Conservation (phyloP, 2,888 invertebrate genomes). For the Cynaeus angustus region DNA sequence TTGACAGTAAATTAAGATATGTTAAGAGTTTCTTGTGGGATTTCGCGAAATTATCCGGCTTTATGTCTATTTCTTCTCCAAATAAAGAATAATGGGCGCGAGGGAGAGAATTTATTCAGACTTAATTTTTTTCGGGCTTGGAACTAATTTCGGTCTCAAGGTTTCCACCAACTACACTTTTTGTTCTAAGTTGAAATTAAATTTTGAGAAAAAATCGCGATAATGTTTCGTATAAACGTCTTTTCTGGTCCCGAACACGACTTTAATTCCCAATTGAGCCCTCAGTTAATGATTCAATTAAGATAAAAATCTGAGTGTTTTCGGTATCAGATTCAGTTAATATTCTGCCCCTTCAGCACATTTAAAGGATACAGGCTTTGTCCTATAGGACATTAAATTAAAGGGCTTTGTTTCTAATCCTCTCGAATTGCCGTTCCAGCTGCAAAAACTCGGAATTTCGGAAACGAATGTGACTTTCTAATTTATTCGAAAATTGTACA, state of each 20-base stretch:
- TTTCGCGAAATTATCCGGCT: constrained; percentile 28
- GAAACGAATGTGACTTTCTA: background rate
- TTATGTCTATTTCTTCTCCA: constrained; percentile 22
- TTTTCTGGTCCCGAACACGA: background rate
- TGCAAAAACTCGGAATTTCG: constrained; percentile 5
- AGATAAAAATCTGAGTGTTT: constrained; percentile 37
- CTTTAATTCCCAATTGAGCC: constrained; percentile 6
- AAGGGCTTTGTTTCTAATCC: constrained; percentile 19
- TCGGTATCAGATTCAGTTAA: constrained; percentile 16
- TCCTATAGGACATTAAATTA: constrained; percentile 26
- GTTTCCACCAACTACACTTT: too few species aligned
- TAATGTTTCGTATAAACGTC: too few species aligned
- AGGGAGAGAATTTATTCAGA: constrained; percentile 22
- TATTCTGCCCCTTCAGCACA: constrained; percentile 25
- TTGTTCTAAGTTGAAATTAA: too few species aligned
- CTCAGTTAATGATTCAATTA: constrained; percentile 27
- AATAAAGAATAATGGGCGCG: constrained; percentile 32
- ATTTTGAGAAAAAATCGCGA: too few species aligned
- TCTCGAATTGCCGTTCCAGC: background rate
- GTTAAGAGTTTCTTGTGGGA: constrained; percentile 33
- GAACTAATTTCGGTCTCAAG: background rate
- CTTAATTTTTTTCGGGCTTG: constrained; percentile 9
- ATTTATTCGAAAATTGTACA: constrained; percentile 19
- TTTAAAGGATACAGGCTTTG: constrained; percentile 23
- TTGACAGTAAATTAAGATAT: constrained; percentile 53